Conservation (phyloP, 2,888 invertebrate species). For the Monoplex corrugatus region DNA sequence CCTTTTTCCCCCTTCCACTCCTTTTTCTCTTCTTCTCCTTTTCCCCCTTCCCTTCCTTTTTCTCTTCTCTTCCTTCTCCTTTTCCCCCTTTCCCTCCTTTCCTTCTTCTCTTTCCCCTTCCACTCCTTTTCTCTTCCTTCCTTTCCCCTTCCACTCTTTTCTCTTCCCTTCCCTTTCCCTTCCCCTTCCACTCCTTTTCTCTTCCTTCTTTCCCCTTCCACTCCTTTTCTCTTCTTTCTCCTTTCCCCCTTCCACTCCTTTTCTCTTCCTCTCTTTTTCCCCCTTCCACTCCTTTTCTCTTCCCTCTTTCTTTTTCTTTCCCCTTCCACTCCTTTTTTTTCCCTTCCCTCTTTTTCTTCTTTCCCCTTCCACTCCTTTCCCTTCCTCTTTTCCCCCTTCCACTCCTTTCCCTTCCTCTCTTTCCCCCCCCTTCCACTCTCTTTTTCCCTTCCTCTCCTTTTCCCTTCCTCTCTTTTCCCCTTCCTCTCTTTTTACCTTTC, state of each 20-base stretch:
- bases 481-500: background rate
- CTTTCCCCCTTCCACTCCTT: too few species aligned
- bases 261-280: too few species aligned
- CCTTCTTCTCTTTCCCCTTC: too few species aligned
- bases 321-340: background rate
- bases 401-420: background rate
- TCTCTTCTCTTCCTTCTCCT: background rate
- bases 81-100: background rate
- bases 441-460: background rate
- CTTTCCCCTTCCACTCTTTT: background rate
- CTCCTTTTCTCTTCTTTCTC: too few species aligned
- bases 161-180: background rate
- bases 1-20: too few species aligned
- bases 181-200: too few species aligned
- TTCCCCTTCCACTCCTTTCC: background rate
- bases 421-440: background rate
- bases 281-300: background rate
- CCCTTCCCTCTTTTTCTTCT: background rate
- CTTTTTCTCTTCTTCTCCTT: background rate
- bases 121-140: background rate
- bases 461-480: background rate
- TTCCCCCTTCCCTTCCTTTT: background rate
- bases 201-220: too few species aligned
- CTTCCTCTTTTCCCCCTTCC: background rate
- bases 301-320: background rate